phyloP scores from a whole-genome alignment of 2,888 invertebrate genomes.

The Byasa hedistus region DNA sequence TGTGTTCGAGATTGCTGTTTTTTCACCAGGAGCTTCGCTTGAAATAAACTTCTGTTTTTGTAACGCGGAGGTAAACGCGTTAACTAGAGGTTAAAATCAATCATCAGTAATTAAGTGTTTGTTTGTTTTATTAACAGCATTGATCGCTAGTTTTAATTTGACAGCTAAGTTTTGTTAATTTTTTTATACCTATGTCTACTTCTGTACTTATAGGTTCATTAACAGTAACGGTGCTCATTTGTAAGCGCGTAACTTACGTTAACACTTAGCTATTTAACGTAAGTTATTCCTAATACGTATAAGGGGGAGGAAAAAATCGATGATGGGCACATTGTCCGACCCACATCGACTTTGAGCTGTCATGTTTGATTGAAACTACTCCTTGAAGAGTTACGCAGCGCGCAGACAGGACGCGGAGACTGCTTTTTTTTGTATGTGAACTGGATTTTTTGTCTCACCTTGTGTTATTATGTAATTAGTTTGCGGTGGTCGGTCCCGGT shows the following conservation, averaged over 20 bases:
- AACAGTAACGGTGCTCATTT: background rate
- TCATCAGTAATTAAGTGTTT: too few species aligned
- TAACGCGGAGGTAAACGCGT: too few species aligned
- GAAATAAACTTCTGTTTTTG: background rate
- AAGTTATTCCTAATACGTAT: slow-evolving; percentile 41
- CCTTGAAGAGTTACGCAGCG: slow-evolving; percentile 42
- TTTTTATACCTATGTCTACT: too few species aligned
- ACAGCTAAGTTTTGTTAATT: too few species aligned
- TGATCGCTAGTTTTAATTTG: too few species aligned
- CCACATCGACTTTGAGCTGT: slow-evolving; percentile 77
- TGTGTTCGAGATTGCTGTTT: slow-evolving; percentile 36
- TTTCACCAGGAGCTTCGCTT: background rate
- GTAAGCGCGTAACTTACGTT: slow-evolving; percentile 24
- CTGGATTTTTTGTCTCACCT: too few species aligned
- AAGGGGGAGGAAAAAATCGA: slow-evolving; percentile 67
- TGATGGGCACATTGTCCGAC: slow-evolving; percentile 67
- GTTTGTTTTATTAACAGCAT: too few species aligned
- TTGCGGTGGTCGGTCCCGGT: too few species aligned
- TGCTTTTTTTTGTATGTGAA: too few species aligned
- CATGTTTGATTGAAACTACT: slow-evolving; percentile 77
- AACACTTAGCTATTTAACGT: slow-evolving; percentile 25
- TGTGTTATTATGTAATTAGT: too few species aligned
- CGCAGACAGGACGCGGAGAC: slow-evolving; percentile 42
- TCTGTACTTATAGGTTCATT: too few species aligned
- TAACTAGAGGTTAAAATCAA: too few species aligned